Evolutionary conservation across 2,888 invertebrate genomes (phyloP), one percentile per base, ranked within the genome.

Genomic region (Drosophila macrospina): DNA sequence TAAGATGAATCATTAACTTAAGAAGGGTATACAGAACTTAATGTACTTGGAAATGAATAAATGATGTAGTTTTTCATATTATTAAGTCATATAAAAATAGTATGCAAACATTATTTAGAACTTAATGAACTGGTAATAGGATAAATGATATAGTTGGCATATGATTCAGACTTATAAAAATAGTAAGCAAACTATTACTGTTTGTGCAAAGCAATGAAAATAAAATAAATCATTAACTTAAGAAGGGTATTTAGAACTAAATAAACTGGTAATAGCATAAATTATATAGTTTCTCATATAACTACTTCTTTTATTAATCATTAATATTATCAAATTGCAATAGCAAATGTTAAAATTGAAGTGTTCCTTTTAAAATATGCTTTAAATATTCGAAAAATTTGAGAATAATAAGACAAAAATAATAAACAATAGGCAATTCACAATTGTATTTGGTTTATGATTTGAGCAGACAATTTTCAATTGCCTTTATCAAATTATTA

Each of bases 171-270:
- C n/a, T 28, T 28, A 28, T 7, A 28, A n/a, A n/a, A n/a, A n/a
- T n/a, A n/a, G n/a, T 51, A 66, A 30, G 13, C 56, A 47, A 30
- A 44, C 6, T 36, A 75, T 80, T 81, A 80, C 51, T 70, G 81
- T 80, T 84, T 54, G 13, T 1, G 30, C 24, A 39, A 47, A 41
- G 16, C 48, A 55, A 37, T 16, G 41, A 57, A 68, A 67, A 28
- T 48, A 26, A 48, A 5, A 10, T 28, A 1, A 15, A 28, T 28
- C 28, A 44, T 26, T 44, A 15, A 15, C 4, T 15, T 13, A 45
- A 5, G 28, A 10, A 15, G n/a, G 15, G n/a, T 16, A 47, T 30
- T 6, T 41, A n/a, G 8, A 44, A 13, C 13, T 44, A 26, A n/a
- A n/a, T 34, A 8, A 37, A 37, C 4, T 39, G 15, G 4, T 16